Evolutionary conservation across 2,113 vertebrate genomes (phyloP).

Genomic region (Ramphastos sulfuratus): DNA sequence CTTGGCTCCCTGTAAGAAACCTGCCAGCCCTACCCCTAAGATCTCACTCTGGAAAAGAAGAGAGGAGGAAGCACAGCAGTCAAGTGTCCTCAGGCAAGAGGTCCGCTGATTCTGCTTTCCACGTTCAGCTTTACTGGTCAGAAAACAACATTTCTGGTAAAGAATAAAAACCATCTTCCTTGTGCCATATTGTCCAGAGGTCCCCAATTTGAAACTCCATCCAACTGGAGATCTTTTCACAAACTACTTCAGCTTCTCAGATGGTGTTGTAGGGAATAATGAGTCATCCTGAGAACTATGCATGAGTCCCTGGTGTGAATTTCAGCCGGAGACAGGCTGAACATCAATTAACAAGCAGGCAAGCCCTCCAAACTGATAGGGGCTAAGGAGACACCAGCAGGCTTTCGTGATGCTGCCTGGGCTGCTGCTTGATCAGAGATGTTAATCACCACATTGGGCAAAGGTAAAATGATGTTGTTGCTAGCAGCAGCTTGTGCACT

Average conservation of each 20-base stretch:
- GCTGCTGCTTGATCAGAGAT: neutral
- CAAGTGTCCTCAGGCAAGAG: neutral
- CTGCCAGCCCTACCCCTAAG: neutral
- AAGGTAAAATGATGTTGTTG: accelerated
- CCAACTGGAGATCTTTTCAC: neutral
- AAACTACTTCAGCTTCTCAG: neutral
- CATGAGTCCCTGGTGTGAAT: neutral
- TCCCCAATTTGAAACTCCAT: neutral
- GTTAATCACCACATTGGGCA: neutral
- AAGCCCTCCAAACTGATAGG: neutral
- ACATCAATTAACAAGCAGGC: neutral
- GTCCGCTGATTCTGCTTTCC: neutral
- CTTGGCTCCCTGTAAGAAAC: neutral
- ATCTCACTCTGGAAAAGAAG: neutral
- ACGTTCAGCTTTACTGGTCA: neutral
- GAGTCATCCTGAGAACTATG: neutral
- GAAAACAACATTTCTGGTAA: neutral
- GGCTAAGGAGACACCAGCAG: neutral
- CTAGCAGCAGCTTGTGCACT: neutral
- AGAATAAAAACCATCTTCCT: neutral
- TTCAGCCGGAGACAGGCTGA: neutral
- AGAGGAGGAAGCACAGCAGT: neutral
- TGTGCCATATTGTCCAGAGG: neutral
- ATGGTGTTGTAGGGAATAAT: neutral
- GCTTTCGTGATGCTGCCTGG: neutral